phyloP scores from a whole-genome alignment of 1,140 invertebrate genomes.

The Nylanderia fulva region DNA sequence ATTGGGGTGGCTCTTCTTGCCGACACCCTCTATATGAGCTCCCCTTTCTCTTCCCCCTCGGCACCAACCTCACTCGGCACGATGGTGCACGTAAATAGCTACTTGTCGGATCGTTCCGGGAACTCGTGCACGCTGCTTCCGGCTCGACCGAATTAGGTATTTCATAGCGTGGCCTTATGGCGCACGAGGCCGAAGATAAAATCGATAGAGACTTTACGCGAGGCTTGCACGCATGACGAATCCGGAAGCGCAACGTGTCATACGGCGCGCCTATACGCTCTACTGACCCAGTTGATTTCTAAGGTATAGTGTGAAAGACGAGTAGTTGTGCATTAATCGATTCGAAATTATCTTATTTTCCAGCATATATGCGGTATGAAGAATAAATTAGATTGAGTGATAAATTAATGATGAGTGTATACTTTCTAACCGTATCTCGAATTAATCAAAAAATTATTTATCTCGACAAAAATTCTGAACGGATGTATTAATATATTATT shows the following conservation, averaged over 20 bases:
- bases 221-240: conserved; percentile 40
- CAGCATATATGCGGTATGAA: neutral
- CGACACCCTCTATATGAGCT: conserved; percentile 55
- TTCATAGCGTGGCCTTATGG: conserved; percentile 26
- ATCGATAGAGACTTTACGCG: conserved; percentile 48
- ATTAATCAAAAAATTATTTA: neutral
- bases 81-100: conserved; percentile 84
- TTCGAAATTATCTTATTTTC: neutral
- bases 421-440: neutral
- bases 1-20: conserved; percentile 66
- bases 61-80: conserved; percentile 70
- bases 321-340: conserved; percentile 13
- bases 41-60: conserved; percentile 3
- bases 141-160: conserved; percentile 64
- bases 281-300: conserved; percentile 49
- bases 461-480: no score
- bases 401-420: no score
- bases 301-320: neutral
- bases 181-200: conserved; percentile 60
- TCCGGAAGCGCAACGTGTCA: conserved; percentile 36
- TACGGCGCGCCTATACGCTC: conserved; percentile 11
- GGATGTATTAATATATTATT: no score
- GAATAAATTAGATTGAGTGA: neutral
- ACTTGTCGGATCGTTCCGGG: conserved; percentile 84
- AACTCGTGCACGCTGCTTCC: conserved; percentile 57